These are phyloP conservation scores for Choreutis nemorana DNA, from an alignment of 2,888 invertebrate species.

Conservation along the genomic window DNA sequence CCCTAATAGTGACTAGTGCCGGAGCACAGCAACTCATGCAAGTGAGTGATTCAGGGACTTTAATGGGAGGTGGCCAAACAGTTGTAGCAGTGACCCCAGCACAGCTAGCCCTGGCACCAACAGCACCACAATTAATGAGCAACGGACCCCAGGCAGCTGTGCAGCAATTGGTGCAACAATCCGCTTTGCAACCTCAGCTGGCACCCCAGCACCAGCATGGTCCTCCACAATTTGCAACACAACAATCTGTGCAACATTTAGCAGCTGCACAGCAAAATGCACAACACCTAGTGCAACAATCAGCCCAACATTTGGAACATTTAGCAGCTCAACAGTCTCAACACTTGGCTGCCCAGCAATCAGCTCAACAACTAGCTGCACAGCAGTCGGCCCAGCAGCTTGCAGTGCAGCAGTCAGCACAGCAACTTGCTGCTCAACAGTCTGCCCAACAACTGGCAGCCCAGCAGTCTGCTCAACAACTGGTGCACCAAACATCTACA, in stretches of 20 bases:
- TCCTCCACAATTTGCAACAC: conserved; percentile 41
- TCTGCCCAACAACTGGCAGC: conserved; percentile 48
- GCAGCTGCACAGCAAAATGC: conserved; percentile 36
- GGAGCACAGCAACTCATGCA: conserved; percentile 60
- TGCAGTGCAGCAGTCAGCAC: conserved; percentile 34
- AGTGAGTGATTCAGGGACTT: conserved; percentile 57
- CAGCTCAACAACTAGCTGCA: conserved; percentile 25
- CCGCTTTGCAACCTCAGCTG: conserved; percentile 43
- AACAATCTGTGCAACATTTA: conserved; percentile 46
- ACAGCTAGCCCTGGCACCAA: conserved; percentile 47
- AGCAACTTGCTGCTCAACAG: conserved; percentile 39
- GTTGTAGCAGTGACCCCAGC: conserved; percentile 57
- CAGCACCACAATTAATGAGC: conserved; percentile 46
- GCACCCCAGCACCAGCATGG: conserved; percentile 46
- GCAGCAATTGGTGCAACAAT: conserved; percentile 50
- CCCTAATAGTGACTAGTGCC: conserved; percentile 57
- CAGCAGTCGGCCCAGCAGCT: conserved; percentile 15
- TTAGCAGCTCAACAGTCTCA: conserved; percentile 36
- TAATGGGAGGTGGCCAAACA: conserved; percentile 57
- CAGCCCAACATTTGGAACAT: conserved; percentile 31
- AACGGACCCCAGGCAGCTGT: conserved; percentile 48
- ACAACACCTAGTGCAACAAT: conserved; percentile 33
- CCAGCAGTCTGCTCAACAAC: conserved; percentile 19
- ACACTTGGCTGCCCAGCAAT: conserved; percentile 26
- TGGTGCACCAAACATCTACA: conserved; percentile 54